Evolutionary conservation across 1,140 invertebrate species (phyloP).

Genomic region (Grapholita molesta): DNA sequence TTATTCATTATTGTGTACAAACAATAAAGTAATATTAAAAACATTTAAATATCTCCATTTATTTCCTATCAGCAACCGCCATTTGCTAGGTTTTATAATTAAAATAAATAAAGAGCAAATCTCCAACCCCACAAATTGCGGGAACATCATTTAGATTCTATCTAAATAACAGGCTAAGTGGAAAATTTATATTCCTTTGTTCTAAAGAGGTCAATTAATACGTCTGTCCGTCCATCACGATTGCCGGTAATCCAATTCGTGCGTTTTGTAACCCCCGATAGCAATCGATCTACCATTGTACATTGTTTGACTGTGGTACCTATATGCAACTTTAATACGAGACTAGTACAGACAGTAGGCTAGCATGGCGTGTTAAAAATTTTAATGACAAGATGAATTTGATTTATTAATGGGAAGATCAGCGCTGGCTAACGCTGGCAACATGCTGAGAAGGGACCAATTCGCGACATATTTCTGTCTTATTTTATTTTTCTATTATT

Average conservation of each 20-base stretch:
- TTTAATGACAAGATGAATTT: no score
- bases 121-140: background rate
- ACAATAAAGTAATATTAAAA: no score
- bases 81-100: background rate
- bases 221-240: slow-evolving; percentile 6
- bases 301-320: background rate
- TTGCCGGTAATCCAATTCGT: slow-evolving; percentile 4
- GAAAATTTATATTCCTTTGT: slow-evolving; percentile 11
- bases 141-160: background rate
- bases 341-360: background rate
- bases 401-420: no score
- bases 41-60: background rate
- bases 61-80: background rate
- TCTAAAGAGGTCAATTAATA: background rate
- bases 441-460: no score
- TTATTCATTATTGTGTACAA: no score
- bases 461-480: no score
- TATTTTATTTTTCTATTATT: no score
- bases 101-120: background rate
- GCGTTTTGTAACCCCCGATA: background rate
- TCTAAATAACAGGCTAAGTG: background rate
- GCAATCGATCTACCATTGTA: slow-evolving; percentile 7
- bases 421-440: no score
- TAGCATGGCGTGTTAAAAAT: background rate
- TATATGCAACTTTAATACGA: background rate